Evolutionary conservation across 2,888 invertebrate genomes (phyloP).

Genomic region (Lithophane ornitopus): DNA sequence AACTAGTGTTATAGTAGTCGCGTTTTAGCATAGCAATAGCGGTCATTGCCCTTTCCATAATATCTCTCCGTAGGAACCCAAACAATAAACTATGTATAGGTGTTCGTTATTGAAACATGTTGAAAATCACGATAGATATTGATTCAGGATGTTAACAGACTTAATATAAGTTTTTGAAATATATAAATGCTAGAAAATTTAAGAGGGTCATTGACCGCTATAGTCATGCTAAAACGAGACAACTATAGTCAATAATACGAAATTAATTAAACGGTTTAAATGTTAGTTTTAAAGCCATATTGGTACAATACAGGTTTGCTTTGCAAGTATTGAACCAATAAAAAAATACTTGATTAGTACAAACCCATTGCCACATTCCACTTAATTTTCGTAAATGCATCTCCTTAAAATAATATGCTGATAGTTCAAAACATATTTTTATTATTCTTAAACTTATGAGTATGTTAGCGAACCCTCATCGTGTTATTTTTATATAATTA

Average conservation of each 20-base stretch:
- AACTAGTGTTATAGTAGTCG: neutral
- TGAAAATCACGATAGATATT: neutral
- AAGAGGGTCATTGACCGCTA: too few relatives aligned
- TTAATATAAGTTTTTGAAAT: neutral
- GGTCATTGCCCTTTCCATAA: neutral
- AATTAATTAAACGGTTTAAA: neutral
- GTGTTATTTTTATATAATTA: constrained; percentile 50
- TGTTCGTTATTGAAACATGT: neutral
- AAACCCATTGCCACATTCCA: constrained; percentile 41
- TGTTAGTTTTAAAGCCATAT: constrained; percentile 35
- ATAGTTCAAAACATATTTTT: constrained; percentile 58
- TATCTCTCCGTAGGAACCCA: neutral
- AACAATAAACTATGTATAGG: neutral
- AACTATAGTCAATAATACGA: constrained; percentile 13
- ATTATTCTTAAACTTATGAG: constrained; percentile 67
- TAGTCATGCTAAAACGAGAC: too few relatives aligned
- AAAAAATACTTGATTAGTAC: neutral
- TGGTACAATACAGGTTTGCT: constrained; percentile 8
- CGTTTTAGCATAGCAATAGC: neutral
- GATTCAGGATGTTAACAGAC: neutral
- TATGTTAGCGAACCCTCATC: constrained; percentile 67
- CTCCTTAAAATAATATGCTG: constrained; percentile 45
- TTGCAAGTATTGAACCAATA: constrained; percentile 28
- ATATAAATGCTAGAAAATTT: too few relatives aligned
- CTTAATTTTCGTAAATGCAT: constrained; percentile 69